These are phyloP conservation scores for Stenodema calcarata DNA, from an alignment of 2,888 invertebrate genomes.

Conservation along the genomic window DNA sequence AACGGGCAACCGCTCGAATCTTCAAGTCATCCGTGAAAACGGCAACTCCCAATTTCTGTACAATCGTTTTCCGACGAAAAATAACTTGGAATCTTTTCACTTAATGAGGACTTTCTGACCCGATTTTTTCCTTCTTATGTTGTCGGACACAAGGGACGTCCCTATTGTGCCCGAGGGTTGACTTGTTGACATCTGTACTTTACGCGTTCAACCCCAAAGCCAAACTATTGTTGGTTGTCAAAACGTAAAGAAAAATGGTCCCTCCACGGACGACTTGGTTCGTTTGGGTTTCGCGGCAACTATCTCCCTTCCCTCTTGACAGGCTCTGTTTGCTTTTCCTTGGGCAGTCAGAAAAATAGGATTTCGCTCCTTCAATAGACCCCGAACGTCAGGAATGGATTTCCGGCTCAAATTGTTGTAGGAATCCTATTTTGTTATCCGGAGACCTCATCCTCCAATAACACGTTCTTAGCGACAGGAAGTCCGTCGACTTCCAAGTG, in stretches of 20 bases:
- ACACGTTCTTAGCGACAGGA: background rate
- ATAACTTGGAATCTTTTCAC: background rate
- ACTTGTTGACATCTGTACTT: constrained; percentile 16
- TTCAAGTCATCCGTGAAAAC: background rate
- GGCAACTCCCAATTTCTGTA: background rate
- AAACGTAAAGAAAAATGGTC: background rate
- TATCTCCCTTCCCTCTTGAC: background rate
- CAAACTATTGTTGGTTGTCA: background rate
- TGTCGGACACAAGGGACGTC: background rate
- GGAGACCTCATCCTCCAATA: background rate
- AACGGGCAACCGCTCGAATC: too few relatives aligned
- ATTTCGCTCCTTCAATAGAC: background rate
- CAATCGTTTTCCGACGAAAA: background rate
- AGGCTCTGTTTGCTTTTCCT: background rate
- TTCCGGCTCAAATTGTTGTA: background rate
- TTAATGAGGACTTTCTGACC: constrained; percentile 9
- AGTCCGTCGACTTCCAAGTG: background rate
- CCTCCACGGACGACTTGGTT: background rate
- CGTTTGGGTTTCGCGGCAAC: background rate
- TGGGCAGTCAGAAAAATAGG: background rate
- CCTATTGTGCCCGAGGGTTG: background rate
- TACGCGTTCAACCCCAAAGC: background rate
- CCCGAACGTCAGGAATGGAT: background rate
- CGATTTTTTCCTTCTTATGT: background rate
- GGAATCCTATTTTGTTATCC: background rate